Evolutionary conservation across 2,113 vertebrate genomes (phyloP).

Genomic region (Pithys albifrons): DNA sequence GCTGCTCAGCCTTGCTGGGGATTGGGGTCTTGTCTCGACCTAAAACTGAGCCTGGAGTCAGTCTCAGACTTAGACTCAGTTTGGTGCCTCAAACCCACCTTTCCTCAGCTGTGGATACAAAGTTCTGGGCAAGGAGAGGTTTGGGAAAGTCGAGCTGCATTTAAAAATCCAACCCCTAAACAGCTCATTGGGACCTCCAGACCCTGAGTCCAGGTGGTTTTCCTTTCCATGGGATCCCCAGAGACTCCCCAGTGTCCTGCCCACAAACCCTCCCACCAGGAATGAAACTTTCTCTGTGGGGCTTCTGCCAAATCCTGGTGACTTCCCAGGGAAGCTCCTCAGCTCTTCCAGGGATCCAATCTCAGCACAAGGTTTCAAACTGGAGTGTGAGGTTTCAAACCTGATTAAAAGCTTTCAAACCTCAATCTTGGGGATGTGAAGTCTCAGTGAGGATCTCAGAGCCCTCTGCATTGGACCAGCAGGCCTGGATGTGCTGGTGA

Average conservation of each 20-base stretch:
- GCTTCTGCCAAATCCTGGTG: background rate
- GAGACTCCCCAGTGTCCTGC: background rate
- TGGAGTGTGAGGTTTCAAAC: background rate
- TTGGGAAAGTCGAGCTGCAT: background rate
- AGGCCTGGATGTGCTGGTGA: background rate
- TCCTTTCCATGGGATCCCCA: background rate
- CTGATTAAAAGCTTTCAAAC: background rate
- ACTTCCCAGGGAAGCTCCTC: background rate
- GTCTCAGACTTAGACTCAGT: background rate
- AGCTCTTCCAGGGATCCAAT: background rate
- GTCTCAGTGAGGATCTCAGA: background rate
- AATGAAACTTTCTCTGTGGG: too few species aligned
- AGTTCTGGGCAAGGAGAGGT: background rate
- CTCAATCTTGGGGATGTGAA: background rate
- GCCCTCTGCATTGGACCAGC: rapidly evolving
- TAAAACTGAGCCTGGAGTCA: background rate
- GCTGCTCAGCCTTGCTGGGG: background rate
- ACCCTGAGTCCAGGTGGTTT: background rate
- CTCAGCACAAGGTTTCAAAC: background rate
- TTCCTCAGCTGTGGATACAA: background rate
- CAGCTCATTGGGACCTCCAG: background rate
- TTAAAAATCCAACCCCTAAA: background rate
- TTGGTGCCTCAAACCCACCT: background rate
- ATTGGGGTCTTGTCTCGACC: background rate
- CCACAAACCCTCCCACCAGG: background rate